phyloP scores from a whole-genome alignment of 1,140 invertebrate genomes.

The Ips typographus region DNA sequence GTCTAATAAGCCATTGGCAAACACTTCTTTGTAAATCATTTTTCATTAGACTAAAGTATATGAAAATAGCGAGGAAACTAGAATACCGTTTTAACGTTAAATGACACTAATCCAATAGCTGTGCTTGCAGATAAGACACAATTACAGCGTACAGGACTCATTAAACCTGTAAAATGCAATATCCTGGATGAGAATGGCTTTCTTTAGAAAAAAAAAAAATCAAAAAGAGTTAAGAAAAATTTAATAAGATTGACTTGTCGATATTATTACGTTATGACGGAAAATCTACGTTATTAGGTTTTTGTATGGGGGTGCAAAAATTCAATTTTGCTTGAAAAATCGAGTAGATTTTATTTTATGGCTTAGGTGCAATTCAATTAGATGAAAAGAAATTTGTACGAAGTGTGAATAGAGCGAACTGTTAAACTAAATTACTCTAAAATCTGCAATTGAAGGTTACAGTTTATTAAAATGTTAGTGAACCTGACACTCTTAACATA shows the following conservation, averaged over 20 bases:
- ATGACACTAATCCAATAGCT: too few species aligned
- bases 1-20: too few species aligned
- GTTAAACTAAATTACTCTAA: not conserved
- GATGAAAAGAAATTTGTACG: not conserved
- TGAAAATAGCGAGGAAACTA: too few species aligned
- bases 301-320: not conserved
- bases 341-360: not conserved
- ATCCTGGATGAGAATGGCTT: not conserved
- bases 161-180: slow-evolving; percentile 1
- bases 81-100: too few species aligned
- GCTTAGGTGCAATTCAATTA: not conserved
- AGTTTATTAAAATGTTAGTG: not conserved
- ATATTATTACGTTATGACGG: not conserved
- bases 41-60: too few species aligned
- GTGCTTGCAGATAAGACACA: not conserved
- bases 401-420: not conserved
- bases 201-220: not conserved
- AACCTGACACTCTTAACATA: not conserved
- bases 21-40: too few species aligned
- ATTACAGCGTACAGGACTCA: not conserved
- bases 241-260: slow-evolving; percentile 5
- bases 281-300: slow-evolving; percentile 2
- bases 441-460: not conserved
- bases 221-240: slow-evolving; percentile 1
- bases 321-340: slow-evolving; percentile 1